Conservation (phyloP, 2,113 vertebrate species). For the Bujurquina vittata region DNA sequence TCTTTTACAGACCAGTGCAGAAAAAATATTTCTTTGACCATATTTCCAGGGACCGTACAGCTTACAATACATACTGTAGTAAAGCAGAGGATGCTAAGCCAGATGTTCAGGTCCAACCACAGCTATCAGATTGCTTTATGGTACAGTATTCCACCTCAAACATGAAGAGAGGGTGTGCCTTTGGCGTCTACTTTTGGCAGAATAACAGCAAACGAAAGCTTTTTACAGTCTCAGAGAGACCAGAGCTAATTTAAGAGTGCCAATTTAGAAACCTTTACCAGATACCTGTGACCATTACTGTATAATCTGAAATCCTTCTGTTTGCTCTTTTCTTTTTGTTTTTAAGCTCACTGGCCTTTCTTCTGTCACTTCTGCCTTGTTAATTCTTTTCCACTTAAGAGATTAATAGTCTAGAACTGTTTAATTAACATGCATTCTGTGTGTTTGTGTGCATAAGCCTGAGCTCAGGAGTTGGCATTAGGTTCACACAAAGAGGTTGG, state of each 20-base stretch:
- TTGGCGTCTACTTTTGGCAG: conserved; percentile 37
- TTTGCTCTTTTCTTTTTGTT: conserved; percentile 23
- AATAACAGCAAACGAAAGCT: conserved; percentile 9
- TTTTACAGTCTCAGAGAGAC: conserved; percentile 37
- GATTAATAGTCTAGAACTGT: conserved; percentile 21
- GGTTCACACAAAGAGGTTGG: not conserved
- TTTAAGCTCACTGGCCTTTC: not conserved
- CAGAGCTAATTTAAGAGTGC: conserved; percentile 29
- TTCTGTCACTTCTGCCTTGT: not conserved
- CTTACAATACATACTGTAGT: conserved; percentile 31
- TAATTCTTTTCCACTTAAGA: conserved; percentile 25
- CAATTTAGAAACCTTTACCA: conserved; percentile 30
- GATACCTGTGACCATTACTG: conserved; percentile 10
- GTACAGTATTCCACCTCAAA: conserved; percentile 50
- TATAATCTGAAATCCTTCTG: conserved; percentile 37
- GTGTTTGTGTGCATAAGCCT: conserved; percentile 7
- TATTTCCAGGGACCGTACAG: conserved; percentile 61
- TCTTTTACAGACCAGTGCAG: conserved; percentile 45
- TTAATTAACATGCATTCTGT: not conserved
- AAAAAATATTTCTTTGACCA: conserved; percentile 47
- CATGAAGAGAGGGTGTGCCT: conserved; percentile 25
- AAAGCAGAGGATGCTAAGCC: conserved; percentile 46
- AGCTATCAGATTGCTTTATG: conserved; percentile 64
- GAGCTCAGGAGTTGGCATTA: not conserved
- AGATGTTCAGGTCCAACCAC: conserved; percentile 57